Percentiles rank a stretch among this genome's conserved stretches.
Evolutionary conservation across 2,113 vertebrate species (phyloP).

Genomic region (Tachysurus fulvidraco): DNA sequence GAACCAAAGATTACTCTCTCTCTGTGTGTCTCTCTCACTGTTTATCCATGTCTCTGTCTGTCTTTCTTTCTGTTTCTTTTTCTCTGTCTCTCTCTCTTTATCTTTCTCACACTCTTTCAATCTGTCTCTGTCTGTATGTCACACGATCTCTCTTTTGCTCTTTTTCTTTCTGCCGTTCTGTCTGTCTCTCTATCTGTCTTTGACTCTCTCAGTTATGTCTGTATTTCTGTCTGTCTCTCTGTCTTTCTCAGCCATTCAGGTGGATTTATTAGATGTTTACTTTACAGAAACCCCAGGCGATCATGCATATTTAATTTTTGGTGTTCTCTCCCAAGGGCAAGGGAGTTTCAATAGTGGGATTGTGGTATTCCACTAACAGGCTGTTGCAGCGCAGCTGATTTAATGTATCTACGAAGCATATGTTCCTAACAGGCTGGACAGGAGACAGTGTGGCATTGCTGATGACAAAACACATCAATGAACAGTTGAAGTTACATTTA

Average conservation of each 20-base stretch:
- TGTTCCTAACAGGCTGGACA: not conserved
- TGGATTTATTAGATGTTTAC: not conserved
- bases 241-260: not conserved
- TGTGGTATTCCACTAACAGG: not conserved
- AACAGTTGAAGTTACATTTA: not conserved
- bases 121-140: not conserved
- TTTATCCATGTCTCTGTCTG: no score
- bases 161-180: not conserved
- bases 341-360: not conserved
- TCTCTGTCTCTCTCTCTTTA: not conserved
- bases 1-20: not conserved
- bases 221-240: not conserved
- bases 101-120: not conserved
- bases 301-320: slow-evolving; percentile 20
- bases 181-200: not conserved
- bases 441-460: not conserved
- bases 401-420: not conserved
- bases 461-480: not conserved
- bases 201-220: not conserved
- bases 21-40: not conserved
- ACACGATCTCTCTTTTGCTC: not conserved
- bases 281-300: not conserved
- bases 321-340: not conserved
- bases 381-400: not conserved
- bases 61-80: no score